Conservation (phyloP, 2,113 vertebrate species). For the Crotalus viridis region DNA sequence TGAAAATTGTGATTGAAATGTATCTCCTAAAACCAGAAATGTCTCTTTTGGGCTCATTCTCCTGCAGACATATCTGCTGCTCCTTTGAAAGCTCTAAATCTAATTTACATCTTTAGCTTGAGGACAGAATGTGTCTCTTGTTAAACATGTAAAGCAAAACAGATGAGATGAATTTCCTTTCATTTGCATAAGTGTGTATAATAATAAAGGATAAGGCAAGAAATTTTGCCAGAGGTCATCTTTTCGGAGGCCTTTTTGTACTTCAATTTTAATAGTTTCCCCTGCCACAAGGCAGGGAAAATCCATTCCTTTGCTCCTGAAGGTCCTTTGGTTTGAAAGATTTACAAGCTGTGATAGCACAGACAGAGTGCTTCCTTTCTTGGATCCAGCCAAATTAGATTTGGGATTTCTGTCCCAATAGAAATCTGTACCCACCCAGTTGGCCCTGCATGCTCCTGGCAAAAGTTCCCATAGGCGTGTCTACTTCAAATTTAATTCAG, state of each 20-base stretch:
- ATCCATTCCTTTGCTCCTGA: not conserved
- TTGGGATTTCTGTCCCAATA: not conserved
- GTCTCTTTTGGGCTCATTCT: not conserved
- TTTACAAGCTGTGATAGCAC: not conserved
- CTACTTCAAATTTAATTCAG: not conserved
- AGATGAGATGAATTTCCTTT: slow-evolving; percentile 31
- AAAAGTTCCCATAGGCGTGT: not conserved
- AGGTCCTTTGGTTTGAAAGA: not conserved
- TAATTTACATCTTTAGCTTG: slow-evolving; percentile 31
- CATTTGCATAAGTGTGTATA: slow-evolving; percentile 35
- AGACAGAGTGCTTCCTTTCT: not conserved
- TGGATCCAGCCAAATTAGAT: not conserved
- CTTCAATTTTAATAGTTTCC: slow-evolving; percentile 5
- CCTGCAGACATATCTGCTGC: not conserved
- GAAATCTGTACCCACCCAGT: not conserved
- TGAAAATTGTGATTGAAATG: not conserved
- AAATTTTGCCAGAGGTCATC: slow-evolving; percentile 24
- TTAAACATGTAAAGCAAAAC: slow-evolving; percentile 27
- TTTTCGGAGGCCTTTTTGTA: slow-evolving; percentile 1
- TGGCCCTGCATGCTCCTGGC: not conserved
- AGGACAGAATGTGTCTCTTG: slow-evolving; percentile 22
- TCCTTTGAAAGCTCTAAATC: not conserved
- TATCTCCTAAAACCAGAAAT: not conserved
- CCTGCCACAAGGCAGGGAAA: not conserved
- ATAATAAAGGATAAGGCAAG: slow-evolving; percentile 26